Evolutionary conservation across 64 coral and sea anemone genomes (phyloP).

Genomic region (Cladopsammia gracilis): DNA sequence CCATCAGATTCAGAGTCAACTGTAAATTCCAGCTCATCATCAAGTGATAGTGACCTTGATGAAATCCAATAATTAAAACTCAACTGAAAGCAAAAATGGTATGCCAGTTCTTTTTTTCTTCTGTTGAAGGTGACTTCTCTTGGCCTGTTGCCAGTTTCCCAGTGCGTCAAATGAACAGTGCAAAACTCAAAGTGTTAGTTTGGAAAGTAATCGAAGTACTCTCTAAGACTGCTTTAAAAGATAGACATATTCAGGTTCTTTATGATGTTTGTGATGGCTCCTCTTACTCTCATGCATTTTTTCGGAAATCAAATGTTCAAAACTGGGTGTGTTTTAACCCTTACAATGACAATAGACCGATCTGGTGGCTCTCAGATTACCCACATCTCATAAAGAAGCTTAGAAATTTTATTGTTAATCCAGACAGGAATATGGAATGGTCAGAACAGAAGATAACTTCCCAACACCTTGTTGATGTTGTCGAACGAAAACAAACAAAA

Average conservation of each 20-base stretch:
- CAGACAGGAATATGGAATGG: too few relatives aligned
- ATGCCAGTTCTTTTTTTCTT: constrained; percentile 51
- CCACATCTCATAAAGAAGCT: constrained; percentile 49
- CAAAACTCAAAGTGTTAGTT: constrained; percentile 15
- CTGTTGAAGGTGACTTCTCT: constrained; percentile 37
- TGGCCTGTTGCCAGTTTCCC: constrained; percentile 50
- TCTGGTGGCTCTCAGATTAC: constrained; percentile 40
- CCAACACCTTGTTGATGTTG: too few relatives aligned
- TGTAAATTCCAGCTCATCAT: background rate
- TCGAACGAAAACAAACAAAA: too few relatives aligned
- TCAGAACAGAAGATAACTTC: too few relatives aligned
- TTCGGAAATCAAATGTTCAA: background rate
- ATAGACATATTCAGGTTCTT: background rate
- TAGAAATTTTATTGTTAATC: background rate
- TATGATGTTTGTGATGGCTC: constrained; percentile 46
- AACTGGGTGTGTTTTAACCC: constrained; percentile 34
- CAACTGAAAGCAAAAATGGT: constrained; percentile 45
- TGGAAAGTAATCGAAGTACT: constrained; percentile 28
- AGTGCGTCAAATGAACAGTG: background rate
- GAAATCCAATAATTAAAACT: background rate
- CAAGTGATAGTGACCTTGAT: background rate
- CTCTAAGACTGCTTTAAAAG: constrained; percentile 1
- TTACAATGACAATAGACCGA: constrained; percentile 25
- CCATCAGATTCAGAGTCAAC: background rate
- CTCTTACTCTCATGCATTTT: constrained; percentile 31